These are phyloP conservation scores for Lampropteryx suffumata DNA, from an alignment of 2,888 invertebrate species.

Conservation along the genomic window DNA sequence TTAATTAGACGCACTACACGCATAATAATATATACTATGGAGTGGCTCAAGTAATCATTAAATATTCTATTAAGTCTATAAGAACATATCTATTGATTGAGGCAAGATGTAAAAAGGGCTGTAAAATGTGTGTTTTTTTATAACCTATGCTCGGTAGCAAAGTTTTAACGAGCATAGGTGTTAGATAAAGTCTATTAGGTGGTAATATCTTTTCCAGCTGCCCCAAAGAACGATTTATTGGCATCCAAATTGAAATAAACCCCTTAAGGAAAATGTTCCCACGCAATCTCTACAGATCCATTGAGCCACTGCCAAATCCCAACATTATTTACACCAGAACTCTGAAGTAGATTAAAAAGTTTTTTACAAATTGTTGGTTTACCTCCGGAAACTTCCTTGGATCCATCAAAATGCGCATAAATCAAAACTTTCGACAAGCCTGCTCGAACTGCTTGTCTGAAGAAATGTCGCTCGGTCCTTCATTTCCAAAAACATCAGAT, in stretches of 20 bases:
- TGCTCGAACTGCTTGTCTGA: slow-evolving; percentile 35
- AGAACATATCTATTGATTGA: too few relatives aligned
- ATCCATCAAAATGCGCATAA: slow-evolving; percentile 68
- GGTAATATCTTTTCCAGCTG: background rate
- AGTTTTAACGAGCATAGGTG: too few relatives aligned
- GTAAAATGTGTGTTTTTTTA: too few relatives aligned
- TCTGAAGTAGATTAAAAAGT: slow-evolving; percentile 51
- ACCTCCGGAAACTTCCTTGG: slow-evolving; percentile 44
- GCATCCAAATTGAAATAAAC: slow-evolving; percentile 6
- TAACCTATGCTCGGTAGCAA: too few relatives aligned
- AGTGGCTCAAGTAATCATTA: too few relatives aligned
- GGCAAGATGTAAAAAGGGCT: too few relatives aligned
- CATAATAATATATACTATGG: too few relatives aligned
- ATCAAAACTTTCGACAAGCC: slow-evolving; percentile 62
- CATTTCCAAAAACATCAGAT: slow-evolving; percentile 42
- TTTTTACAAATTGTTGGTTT: slow-evolving; percentile 48
- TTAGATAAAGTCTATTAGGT: too few relatives aligned
- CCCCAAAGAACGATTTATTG: background rate
- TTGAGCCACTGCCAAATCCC: slow-evolving; percentile 17
- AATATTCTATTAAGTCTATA: too few relatives aligned
- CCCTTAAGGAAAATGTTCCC: slow-evolving; percentile 5
- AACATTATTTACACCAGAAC: slow-evolving; percentile 29
- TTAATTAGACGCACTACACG: too few relatives aligned
- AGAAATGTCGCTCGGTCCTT: slow-evolving; percentile 54
- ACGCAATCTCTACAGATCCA: slow-evolving; percentile 9